Evolutionary conservation across 2,888 invertebrate species (phyloP).

Genomic region (Masnerella sp.): DNA sequence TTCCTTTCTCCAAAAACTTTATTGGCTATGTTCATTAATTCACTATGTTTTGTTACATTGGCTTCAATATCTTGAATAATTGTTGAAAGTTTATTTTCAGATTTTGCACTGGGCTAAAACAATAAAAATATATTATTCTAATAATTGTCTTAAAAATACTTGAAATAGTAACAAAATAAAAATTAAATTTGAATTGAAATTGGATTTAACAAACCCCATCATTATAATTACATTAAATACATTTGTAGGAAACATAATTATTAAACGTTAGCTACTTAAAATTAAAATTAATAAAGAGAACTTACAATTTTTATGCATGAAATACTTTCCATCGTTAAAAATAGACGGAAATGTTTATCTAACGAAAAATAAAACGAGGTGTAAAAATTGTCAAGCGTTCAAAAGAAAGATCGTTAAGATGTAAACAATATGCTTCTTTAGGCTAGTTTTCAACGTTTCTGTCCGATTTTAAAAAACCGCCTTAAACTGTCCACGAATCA

Average conservation of each 20-base stretch:
- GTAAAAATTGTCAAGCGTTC: too few species aligned
- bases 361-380: not conserved
- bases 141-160: not conserved
- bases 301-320: conserved; percentile 23
- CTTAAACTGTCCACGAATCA: too few species aligned
- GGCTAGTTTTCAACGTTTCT: too few species aligned
- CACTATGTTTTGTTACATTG: not conserved
- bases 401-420: too few species aligned
- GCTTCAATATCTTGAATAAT: conserved; percentile 5
- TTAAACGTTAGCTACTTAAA: too few species aligned
- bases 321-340: conserved; percentile 10
- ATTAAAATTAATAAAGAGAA: too few species aligned
- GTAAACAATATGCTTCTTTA: too few species aligned
- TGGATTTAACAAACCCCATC: too few species aligned
- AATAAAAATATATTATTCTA: not conserved
- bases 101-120: conserved; percentile 8
- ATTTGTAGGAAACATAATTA: too few species aligned
- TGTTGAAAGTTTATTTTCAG: not conserved
- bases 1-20: conserved; percentile 1
- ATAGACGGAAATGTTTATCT: not conserved
- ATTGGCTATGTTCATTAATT: not conserved
- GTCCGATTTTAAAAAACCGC: too few species aligned
- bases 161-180: not conserved
- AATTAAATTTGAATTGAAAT: not conserved
- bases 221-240: too few species aligned